Conservation (phyloP, 2,888 invertebrate genomes). For the Harpalus rufipes region DNA sequence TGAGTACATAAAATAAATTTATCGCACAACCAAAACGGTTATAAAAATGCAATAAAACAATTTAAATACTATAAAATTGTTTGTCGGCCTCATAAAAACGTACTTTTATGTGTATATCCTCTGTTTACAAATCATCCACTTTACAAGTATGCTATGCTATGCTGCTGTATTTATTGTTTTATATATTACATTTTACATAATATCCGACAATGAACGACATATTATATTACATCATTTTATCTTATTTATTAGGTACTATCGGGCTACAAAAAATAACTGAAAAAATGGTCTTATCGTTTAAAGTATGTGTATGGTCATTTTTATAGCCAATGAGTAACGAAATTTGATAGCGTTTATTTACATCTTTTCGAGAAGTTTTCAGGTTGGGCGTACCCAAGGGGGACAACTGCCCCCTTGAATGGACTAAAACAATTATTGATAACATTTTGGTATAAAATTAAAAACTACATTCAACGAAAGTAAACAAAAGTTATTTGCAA, state of each 20-base stretch:
- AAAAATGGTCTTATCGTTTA: constrained; percentile 1
- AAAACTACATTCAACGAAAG: too few species aligned
- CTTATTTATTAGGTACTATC: constrained; percentile 29
- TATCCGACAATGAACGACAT: constrained; percentile 1
- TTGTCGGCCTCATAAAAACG: constrained; percentile 61
- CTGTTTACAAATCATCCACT: constrained; percentile 60
- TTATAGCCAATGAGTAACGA: constrained; percentile 1
- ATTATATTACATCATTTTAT: constrained; percentile 9
- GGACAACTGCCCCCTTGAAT: too few species aligned
- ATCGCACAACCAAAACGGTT: constrained; percentile 55
- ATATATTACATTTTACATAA: constrained; percentile 47
- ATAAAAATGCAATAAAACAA: constrained; percentile 63
- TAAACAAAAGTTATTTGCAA: too few species aligned
- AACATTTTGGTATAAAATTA: too few species aligned
- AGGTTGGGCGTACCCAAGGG: too few species aligned
- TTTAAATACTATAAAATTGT: constrained; percentile 62
- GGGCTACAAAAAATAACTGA: not conserved
- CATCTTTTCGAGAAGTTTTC: not conserved
- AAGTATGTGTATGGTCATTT: constrained; percentile 8
- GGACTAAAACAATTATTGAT: too few species aligned
- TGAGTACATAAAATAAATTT: constrained; percentile 56
- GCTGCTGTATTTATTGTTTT: constrained; percentile 56
- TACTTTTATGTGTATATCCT: constrained; percentile 50
- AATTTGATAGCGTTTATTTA: constrained; percentile 14
- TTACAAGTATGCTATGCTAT: constrained; percentile 19